phyloP scores from a whole-genome alignment of 2,797 vertebrate species.

The Prunella strophiata region DNA sequence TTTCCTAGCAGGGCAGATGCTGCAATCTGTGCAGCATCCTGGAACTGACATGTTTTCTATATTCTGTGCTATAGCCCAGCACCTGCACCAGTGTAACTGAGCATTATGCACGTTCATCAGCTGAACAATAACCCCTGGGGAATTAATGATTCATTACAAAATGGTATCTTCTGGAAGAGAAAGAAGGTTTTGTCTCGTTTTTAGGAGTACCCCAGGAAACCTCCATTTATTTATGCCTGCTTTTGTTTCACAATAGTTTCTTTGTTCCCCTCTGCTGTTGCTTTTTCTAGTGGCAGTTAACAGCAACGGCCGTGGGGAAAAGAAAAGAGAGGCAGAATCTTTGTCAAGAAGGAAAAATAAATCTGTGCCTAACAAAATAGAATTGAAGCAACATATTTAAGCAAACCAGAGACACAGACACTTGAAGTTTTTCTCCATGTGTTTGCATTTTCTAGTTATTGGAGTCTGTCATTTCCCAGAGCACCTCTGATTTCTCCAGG shows the following conservation, averaged over 20 bases:
- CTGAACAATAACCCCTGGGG: slow-evolving; percentile 38
- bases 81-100: slow-evolving; percentile 18
- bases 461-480: not conserved
- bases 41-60: slow-evolving; percentile 18
- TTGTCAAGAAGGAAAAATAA: slow-evolving; percentile 38
- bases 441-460: not conserved
- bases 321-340: slow-evolving; percentile 37
- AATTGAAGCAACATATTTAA: slow-evolving; percentile 50
- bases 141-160: slow-evolving; percentile 61
- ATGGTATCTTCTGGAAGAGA: slow-evolving; percentile 52
- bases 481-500: not conserved
- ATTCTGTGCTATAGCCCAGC: not conserved
- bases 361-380: slow-evolving; percentile 22
- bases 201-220: slow-evolving; percentile 58
- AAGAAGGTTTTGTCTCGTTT: slow-evolving; percentile 65
- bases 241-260: slow-evolving; percentile 67
- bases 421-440: not conserved
- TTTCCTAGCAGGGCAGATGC: not conserved
- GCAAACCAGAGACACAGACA: not conserved
- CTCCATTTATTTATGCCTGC: slow-evolving; percentile 61
- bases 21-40: not conserved
- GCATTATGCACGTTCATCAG: slow-evolving; percentile 18
- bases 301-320: slow-evolving; percentile 9
- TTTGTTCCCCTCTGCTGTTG: slow-evolving; percentile 59
- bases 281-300: slow-evolving; percentile 58